A percentile compares a stretch with the other conserved stretches of the same genome.
These are phyloP conservation scores for Xestia c-nigrum DNA, from an alignment of 2,888 invertebrate species.

Conservation along the genomic window DNA sequence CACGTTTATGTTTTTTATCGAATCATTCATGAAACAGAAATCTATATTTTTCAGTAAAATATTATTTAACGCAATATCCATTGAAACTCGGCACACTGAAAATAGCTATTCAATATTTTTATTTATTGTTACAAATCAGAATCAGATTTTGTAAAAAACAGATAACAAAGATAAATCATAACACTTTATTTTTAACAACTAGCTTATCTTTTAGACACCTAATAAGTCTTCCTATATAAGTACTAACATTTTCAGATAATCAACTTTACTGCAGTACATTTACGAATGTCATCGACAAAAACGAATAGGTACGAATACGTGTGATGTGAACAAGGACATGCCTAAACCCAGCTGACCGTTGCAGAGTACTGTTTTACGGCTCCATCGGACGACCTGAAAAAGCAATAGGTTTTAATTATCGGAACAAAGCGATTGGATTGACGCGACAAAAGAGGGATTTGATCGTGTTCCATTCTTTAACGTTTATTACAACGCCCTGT, in stretches of 20 bases:
- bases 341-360: slow-evolving; percentile 17
- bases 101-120: neutral
- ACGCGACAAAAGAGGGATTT: slow-evolving; percentile 36
- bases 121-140: too few species aligned
- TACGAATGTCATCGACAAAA: neutral
- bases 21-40: neutral
- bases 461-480: slow-evolving; percentile 39
- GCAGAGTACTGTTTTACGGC: slow-evolving; percentile 32
- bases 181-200: neutral
- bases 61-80: neutral
- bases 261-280: neutral
- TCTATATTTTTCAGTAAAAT: neutral
- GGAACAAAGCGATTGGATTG: slow-evolving; percentile 37
- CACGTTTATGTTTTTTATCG: neutral
- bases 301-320: neutral
- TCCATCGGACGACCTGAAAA: slow-evolving; percentile 32
- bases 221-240: too few species aligned
- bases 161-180: neutral
- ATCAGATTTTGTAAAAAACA: too few species aligned
- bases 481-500: slow-evolving; percentile 30
- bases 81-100: neutral
- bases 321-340: neutral
- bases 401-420: slow-evolving; percentile 57
- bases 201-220: neutral
- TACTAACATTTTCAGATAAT: neutral